Evolutionary conservation across 2,888 invertebrate genomes (phyloP).

Genomic region (Eupithecia centaureata): DNA sequence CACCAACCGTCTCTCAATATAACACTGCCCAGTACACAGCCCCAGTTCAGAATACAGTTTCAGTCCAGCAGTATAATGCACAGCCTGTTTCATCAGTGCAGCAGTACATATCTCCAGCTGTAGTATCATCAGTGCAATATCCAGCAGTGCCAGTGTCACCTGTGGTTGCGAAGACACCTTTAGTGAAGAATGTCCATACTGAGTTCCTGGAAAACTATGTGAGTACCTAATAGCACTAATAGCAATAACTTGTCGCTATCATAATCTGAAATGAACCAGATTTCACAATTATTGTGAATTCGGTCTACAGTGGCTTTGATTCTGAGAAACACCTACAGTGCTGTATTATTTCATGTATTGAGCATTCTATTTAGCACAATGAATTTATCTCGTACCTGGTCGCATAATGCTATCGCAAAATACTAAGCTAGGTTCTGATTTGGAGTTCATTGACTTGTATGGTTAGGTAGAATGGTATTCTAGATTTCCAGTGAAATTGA

Average conservation of each 20-base stretch:
- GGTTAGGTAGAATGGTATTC: neutral
- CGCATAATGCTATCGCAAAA: neutral
- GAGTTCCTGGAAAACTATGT: slow-evolving; percentile 87
- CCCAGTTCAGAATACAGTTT: slow-evolving; percentile 16
- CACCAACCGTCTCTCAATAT: slow-evolving; percentile 47
- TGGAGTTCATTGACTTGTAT: slow-evolving; percentile 4
- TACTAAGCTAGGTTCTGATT: neutral
- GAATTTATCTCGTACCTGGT: neutral
- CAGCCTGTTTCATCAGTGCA: slow-evolving; percentile 28
- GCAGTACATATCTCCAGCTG: slow-evolving; percentile 47
- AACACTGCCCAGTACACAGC: slow-evolving; percentile 52
- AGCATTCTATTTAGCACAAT: slow-evolving; percentile 4
- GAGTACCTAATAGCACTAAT: slow-evolving; percentile 58
- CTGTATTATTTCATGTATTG: neutral
- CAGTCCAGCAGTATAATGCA: slow-evolving; percentile 48
- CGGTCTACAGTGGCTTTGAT: neutral
- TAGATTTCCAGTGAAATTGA: neutral
- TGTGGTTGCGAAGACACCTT: slow-evolving; percentile 50
- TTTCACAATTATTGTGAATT: neutral
- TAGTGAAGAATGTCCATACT: slow-evolving; percentile 82
- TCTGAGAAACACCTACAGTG: neutral
- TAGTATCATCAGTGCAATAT: slow-evolving; percentile 47
- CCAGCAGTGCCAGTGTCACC: slow-evolving; percentile 48
- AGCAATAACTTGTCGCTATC: neutral
- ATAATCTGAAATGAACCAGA: neutral